Conservation (phyloP, 2,888 invertebrate species). For the Norana najaformis region DNA sequence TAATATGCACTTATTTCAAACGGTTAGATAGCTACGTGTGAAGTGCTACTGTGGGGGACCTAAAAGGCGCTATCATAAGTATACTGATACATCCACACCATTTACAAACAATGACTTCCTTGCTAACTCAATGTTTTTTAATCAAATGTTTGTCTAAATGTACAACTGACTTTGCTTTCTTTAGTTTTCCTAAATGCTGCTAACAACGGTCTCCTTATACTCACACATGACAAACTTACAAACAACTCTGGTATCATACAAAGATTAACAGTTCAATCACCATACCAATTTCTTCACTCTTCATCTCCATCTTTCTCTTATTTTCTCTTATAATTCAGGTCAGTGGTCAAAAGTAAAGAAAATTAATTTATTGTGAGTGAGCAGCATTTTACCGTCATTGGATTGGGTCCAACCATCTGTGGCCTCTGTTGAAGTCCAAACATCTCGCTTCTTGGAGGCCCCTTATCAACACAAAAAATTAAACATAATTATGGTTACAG, state of each 20-base stretch:
- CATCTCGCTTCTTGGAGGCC: background rate
- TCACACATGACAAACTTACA: background rate
- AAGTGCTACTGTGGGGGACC: too few species aligned
- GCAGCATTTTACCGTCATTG: background rate
- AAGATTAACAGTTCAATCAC: background rate
- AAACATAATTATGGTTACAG: background rate
- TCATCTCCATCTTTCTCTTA: background rate
- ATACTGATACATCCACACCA: too few species aligned
- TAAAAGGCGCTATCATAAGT: too few species aligned
- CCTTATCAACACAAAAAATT: background rate
- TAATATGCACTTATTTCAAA: too few species aligned
- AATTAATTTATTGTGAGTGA: background rate
- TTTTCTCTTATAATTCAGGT: background rate
- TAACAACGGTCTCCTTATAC: background rate
- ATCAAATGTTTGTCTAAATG: background rate
- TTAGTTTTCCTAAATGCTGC: background rate
- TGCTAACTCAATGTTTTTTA: background rate
- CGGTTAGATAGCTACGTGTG: too few species aligned
- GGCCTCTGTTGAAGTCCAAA: conserved; percentile 8
- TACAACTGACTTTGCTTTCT: background rate
- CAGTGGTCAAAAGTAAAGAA: background rate
- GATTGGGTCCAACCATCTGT: conserved; percentile 7
- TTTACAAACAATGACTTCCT: too few species aligned
- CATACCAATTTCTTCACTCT: background rate
- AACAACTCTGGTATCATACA: background rate